Evolutionary conservation across 2,113 vertebrate genomes (phyloP).

Genomic region (Alethe castanea): DNA sequence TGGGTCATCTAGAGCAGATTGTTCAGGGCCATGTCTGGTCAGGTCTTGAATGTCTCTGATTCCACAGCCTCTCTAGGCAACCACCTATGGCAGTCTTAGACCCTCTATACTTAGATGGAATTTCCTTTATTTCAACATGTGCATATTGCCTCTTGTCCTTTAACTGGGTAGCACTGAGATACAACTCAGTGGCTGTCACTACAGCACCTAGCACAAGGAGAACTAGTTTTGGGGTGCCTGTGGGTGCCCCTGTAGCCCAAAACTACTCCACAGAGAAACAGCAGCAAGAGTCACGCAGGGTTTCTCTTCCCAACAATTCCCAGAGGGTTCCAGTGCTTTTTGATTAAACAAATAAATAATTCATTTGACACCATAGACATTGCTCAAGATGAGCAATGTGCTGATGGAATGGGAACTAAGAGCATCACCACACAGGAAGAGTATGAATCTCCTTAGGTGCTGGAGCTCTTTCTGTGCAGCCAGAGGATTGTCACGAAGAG

Average conservation of each 20-base stretch:
- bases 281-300: not conserved
- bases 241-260: not conserved
- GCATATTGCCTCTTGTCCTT: not conserved
- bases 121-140: not conserved
- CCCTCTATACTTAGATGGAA: not conserved
- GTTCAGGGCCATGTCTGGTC: not conserved
- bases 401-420: not conserved
- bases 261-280: not conserved
- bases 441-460: not conserved
- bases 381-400: not conserved
- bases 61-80: not conserved
- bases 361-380: not conserved
- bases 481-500: not conserved
- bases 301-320: not conserved
- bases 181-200: not conserved
- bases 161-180: not conserved
- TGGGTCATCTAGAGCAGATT: not conserved
- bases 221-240: not conserved
- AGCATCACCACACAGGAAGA: not conserved
- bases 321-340: not conserved
- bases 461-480: not conserved
- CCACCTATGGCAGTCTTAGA: not conserved
- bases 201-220: not conserved
- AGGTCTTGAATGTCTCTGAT: not conserved
- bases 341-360: not conserved